Evolutionary conservation across 2,797 vertebrate genomes (phyloP).

Genomic region (Myotis daubentonii): DNA sequence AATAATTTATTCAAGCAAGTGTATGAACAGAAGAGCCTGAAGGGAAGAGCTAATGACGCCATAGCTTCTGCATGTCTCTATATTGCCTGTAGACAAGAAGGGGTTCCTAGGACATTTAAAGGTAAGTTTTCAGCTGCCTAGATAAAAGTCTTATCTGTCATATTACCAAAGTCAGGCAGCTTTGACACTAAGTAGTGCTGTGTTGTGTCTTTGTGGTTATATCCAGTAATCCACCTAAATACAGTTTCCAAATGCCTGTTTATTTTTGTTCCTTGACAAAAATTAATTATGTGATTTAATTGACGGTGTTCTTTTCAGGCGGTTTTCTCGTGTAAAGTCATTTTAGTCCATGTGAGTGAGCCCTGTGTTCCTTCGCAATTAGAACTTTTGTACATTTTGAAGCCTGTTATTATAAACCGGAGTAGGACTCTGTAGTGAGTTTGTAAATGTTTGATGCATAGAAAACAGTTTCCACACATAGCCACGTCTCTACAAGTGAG

Average conservation of each 20-base stretch:
- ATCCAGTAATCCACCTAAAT: background rate
- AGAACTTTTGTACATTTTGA: background rate
- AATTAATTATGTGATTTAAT: background rate
- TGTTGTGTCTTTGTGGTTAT: background rate
- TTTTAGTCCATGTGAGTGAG: background rate
- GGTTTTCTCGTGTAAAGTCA: background rate
- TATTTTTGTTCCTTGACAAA: slow-evolving; percentile 28
- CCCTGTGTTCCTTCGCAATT: background rate
- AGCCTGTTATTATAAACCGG: background rate
- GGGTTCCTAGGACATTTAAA: slow-evolving; percentile 98
- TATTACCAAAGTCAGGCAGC: background rate
- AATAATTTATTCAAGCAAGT: slow-evolving; percentile 99
- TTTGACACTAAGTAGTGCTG: background rate
- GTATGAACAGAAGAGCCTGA: slow-evolving; percentile 99
- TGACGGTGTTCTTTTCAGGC: background rate
- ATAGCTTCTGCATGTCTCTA: slow-evolving; percentile 99
- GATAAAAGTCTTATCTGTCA: background rate
- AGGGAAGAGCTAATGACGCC: slow-evolving; percentile 98
- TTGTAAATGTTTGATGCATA: background rate
- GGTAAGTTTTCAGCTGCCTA: slow-evolving; percentile 85
- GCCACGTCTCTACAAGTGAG: background rate
- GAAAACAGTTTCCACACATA: background rate
- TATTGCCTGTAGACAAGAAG: slow-evolving; percentile 98
- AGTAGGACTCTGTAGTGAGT: background rate
- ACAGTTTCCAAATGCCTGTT: background rate